Percentiles rank a stretch among this genome's conserved stretches.
phyloP scores from a whole-genome alignment of 1,140 invertebrate genomes.

The Stegodyphus dumicola region DNA sequence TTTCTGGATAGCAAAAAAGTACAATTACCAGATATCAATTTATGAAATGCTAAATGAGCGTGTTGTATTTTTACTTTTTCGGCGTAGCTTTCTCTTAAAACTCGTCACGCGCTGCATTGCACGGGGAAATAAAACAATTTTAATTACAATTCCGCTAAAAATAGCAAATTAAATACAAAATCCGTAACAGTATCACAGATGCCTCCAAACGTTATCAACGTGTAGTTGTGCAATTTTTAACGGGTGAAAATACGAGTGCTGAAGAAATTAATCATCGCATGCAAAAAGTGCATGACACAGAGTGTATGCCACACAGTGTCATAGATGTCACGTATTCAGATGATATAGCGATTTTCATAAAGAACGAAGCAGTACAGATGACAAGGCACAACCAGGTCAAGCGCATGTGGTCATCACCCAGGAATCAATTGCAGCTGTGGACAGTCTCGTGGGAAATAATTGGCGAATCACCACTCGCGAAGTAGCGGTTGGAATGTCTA shows the following conservation, averaged over 20 bases:
- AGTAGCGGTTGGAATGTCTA: not conserved
- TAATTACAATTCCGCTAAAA: no score
- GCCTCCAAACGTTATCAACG: conserved; percentile 2
- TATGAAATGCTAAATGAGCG: no score
- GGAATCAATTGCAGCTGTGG: not conserved
- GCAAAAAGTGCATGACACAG: conserved; percentile 3
- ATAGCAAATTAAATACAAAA: no score
- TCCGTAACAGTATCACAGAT: conserved; percentile 1
- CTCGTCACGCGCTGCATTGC: no score
- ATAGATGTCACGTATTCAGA: no score
- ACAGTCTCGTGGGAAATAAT: conserved; percentile 7
- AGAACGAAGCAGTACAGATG: not conserved
- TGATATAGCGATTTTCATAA: not conserved
- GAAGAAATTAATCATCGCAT: not conserved
- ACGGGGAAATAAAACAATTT: no score
- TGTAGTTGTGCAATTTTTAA: conserved; percentile 17
- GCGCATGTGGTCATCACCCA: not conserved
- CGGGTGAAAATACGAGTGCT: conserved; percentile 11
- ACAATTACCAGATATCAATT: no score
- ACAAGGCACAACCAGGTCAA: not conserved
- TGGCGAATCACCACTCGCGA: conserved; percentile 16
- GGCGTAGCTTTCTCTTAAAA: no score
- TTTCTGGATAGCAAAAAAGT: no score
- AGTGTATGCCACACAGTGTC: not conserved
- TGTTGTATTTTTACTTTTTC: no score